Percentiles rank a stretch among this genome's conserved stretches.
Conservation (phyloP, 2,113 vertebrate genomes). For the Sterrhoptilus dennistouni region DNA sequence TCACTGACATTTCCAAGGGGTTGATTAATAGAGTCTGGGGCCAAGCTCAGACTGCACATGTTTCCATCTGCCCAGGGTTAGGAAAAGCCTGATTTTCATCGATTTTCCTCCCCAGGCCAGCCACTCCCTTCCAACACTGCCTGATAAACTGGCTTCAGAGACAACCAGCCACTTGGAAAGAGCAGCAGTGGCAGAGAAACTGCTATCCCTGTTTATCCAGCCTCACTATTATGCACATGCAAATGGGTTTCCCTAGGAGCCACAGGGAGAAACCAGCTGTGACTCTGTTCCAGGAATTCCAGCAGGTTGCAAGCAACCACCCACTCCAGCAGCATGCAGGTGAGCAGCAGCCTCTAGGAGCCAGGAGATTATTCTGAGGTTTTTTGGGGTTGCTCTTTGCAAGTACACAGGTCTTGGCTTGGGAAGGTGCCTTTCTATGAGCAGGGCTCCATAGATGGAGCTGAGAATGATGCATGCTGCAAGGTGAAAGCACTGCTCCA, state of each 20-base stretch:
- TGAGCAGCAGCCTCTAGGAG: background rate
- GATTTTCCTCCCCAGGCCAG: constrained; percentile 25
- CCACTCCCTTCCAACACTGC: constrained; percentile 54
- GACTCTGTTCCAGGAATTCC: background rate
- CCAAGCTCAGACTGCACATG: background rate
- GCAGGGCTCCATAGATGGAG: background rate
- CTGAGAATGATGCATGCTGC: accelerated
- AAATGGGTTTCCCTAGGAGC: constrained; percentile 7
- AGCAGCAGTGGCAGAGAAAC: background rate
- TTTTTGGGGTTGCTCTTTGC: background rate
- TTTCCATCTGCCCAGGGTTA: constrained; percentile 46
- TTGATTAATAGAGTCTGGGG: constrained; percentile 20
- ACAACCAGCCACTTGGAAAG: constrained; percentile 16
- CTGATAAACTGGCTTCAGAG: constrained; percentile 63
- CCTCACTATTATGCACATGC: background rate
- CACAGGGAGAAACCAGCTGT: background rate
- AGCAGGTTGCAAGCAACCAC: background rate
- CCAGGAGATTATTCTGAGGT: background rate
- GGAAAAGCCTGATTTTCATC: constrained; percentile 44
- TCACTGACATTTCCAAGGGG: background rate
- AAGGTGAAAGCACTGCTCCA: background rate
- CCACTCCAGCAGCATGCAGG: background rate
- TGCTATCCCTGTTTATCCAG: background rate
- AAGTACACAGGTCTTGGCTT: background rate
- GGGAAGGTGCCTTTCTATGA: background rate